Evolutionary conservation across 2,113 vertebrate species (phyloP).

Genomic region (Cacatua alba): DNA sequence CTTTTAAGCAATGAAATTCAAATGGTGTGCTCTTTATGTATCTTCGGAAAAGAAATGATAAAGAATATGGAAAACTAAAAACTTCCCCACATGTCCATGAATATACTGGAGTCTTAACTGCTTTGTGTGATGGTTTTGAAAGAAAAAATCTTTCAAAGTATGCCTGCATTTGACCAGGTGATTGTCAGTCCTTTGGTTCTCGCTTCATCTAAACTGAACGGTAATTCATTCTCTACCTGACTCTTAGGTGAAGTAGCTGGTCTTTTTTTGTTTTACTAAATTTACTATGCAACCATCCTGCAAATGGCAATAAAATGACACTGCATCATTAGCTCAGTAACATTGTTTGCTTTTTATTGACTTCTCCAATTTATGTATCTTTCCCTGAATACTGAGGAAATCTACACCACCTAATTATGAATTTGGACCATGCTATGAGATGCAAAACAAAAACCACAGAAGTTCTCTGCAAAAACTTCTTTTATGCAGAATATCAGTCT

Average conservation of each 20-base stretch:
- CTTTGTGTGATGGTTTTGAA: not conserved
- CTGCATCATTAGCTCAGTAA: not conserved
- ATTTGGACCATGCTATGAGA: not conserved
- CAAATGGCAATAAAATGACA: not conserved
- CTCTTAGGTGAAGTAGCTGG: not conserved
- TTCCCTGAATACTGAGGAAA: not conserved
- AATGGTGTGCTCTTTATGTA: not conserved
- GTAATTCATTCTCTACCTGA: not conserved
- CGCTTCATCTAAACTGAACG: not conserved
- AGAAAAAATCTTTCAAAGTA: not conserved
- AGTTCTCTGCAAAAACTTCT: fast-evolving
- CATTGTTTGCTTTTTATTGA: not conserved
- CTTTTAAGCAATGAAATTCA: not conserved
- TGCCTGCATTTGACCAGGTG: not conserved
- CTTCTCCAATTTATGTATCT: not conserved
- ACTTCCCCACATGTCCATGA: not conserved
- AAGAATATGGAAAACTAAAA: not conserved
- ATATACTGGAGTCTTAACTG: not conserved
- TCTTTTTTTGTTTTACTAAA: not conserved
- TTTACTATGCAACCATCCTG: not conserved
- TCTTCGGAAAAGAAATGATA: not conserved
- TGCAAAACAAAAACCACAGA: not conserved
- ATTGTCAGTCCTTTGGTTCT: not conserved
- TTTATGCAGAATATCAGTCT: not conserved
- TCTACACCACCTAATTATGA: not conserved